A percentile compares a stretch with the other conserved stretches of the same genome.
These are phyloP conservation scores for Drosophila nigrodunni DNA, from an alignment of 1,140 invertebrate genomes.

Conservation along the genomic window DNA sequence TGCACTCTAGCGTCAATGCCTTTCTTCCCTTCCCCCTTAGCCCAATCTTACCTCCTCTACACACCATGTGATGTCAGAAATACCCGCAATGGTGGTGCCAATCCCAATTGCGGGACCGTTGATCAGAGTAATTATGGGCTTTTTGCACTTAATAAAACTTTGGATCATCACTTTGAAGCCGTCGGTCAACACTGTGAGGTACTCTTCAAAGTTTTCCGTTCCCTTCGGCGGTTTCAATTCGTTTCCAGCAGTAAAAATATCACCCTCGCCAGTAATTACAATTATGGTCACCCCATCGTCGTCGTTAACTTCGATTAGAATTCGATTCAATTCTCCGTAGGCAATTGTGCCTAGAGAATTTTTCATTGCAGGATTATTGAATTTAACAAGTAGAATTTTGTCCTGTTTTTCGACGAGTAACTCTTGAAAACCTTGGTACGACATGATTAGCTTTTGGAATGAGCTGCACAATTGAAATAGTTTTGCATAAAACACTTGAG, in stretches of 20 bases:
- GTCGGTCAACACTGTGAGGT: slow-evolving; percentile 39
- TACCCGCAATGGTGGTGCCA: slow-evolving; percentile 91
- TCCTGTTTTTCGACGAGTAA: slow-evolving; percentile 63
- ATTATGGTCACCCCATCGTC: slow-evolving; percentile 60
- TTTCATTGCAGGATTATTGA: slow-evolving; percentile 91
- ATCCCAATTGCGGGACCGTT: slow-evolving; percentile 98
- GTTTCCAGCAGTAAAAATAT: slow-evolving; percentile 73
- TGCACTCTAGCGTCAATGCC: background rate
- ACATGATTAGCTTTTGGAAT: slow-evolving; percentile 35
- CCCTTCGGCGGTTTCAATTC: slow-evolving; percentile 44
- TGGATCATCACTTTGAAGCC: slow-evolving; percentile 88
- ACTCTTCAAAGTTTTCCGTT: slow-evolving; percentile 36
- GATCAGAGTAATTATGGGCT: slow-evolving; percentile 93
- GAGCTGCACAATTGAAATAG: background rate
- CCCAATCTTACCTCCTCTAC: slow-evolving; percentile 87
- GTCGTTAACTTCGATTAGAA: slow-evolving; percentile 57
- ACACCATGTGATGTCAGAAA: slow-evolving; percentile 96
- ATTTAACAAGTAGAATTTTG: slow-evolving; percentile 86
- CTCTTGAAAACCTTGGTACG: slow-evolving; percentile 55
- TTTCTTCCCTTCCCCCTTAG: too few relatives aligned
- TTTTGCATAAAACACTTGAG: background rate
- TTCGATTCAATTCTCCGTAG: slow-evolving; percentile 62
- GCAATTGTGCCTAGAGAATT: slow-evolving; percentile 89
- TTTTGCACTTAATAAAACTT: slow-evolving; percentile 94
- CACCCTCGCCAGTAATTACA: slow-evolving; percentile 68